phyloP scores from a whole-genome alignment of 2,888 invertebrate genomes.

The Rhingia campestris region DNA sequence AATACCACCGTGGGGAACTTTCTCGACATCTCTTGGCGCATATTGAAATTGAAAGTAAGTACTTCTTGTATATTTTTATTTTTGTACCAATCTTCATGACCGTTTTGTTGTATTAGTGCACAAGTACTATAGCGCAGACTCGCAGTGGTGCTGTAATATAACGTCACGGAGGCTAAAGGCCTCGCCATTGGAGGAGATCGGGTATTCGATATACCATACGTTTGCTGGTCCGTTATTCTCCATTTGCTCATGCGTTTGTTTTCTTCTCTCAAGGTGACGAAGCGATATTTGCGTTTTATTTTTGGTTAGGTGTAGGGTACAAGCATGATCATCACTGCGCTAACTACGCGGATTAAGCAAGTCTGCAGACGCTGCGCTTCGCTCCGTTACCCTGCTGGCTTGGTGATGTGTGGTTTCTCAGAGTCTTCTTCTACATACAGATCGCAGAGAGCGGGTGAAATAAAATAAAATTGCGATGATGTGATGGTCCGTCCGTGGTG shows the following conservation, averaged over 20 bases:
- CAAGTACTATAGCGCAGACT: neutral
- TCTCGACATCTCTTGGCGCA: conserved; percentile 65
- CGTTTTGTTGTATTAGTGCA: conserved; percentile 27
- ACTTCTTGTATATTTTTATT: conserved; percentile 52
- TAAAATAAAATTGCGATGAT: conserved; percentile 63
- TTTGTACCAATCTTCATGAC: conserved; percentile 57
- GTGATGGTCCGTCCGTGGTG: conserved; percentile 46
- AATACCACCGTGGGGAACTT: conserved; percentile 71
- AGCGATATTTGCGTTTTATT: conserved; percentile 46
- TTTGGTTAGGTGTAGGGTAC: conserved; percentile 43
- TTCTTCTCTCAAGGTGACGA: conserved; percentile 66
- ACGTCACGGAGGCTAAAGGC: conserved; percentile 60
- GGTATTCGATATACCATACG: conserved; percentile 30
- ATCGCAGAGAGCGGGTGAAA: conserved; percentile 69
- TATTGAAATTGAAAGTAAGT: conserved; percentile 73
- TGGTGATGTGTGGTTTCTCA: conserved; percentile 54
- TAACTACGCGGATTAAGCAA: conserved; percentile 53
- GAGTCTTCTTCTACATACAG: conserved; percentile 56
- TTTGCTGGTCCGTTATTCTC: conserved; percentile 46
- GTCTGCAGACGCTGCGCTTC: conserved; percentile 31
- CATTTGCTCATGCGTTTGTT: conserved; percentile 67
- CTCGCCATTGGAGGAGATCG: conserved; percentile 60
- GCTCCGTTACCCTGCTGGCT: conserved; percentile 7
- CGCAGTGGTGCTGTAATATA: conserved; percentile 26
- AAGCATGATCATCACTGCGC: conserved; percentile 53